Evolutionary conservation across 2,113 vertebrate genomes (phyloP).

Genomic region (Paradisaea rubra): DNA sequence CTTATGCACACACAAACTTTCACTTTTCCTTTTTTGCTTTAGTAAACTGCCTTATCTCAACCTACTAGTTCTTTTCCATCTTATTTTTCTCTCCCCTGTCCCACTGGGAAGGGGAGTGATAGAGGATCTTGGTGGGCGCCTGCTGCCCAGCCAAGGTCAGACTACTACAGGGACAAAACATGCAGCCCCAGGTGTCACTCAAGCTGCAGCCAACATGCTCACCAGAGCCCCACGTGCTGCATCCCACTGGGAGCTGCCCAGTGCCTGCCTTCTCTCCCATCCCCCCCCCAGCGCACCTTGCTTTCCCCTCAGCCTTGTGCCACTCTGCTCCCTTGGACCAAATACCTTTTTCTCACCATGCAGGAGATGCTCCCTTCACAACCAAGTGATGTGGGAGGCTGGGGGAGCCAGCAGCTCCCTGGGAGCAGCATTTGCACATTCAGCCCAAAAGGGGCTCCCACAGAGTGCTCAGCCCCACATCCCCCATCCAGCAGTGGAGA

Average conservation of each 20-base stretch:
- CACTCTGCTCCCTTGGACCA: background rate
- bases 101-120: background rate
- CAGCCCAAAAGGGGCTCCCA: background rate
- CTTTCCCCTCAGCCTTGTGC: background rate
- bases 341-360: rapidly evolving
- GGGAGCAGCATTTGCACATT: background rate
- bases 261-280: background rate
- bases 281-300: rapidly evolving
- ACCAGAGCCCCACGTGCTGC: rapidly evolving
- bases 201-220: background rate
- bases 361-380: background rate
- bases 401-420: background rate
- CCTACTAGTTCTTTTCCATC: background rate
- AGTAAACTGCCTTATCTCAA: background rate
- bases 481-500: background rate
- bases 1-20: background rate
- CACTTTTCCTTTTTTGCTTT: background rate
- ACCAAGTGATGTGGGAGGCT: rapidly evolving
- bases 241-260: background rate
- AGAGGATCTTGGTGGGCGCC: background rate
- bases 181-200: rapidly evolving
- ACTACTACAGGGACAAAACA: background rate
- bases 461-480: background rate
- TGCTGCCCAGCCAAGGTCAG: background rate
- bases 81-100: background rate